These are phyloP conservation scores for Eristalis tenax DNA, from an alignment of 2,888 invertebrate genomes.

Conservation along the genomic window DNA sequence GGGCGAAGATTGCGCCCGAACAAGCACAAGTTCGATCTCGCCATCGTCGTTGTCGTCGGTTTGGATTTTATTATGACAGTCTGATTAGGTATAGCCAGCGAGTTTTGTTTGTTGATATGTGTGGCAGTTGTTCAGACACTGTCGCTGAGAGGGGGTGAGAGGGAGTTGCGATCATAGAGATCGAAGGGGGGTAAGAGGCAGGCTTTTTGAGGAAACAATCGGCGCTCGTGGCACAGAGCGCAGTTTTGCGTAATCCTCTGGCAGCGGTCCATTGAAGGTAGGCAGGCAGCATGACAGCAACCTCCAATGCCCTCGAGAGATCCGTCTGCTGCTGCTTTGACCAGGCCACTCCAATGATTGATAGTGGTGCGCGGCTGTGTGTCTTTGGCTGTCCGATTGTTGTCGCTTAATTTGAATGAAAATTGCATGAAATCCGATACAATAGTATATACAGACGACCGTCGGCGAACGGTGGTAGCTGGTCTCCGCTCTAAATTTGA, in stretches of 20 bases:
- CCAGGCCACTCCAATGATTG: conserved; percentile 58
- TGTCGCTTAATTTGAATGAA: conserved; percentile 69
- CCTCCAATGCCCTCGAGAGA: conserved; percentile 24
- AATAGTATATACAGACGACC: conserved; percentile 43
- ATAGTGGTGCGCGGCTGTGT: conserved; percentile 48
- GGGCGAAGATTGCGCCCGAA: conserved; percentile 45
- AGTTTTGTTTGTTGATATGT: conserved; percentile 59
- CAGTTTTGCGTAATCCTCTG: conserved; percentile 67
- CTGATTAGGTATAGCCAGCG: conserved; percentile 78
- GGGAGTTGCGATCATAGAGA: neutral
- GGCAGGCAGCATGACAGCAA: conserved; percentile 9
- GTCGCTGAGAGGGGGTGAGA: neutral
- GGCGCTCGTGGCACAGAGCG: conserved; percentile 60
- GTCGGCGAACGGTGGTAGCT: conserved; percentile 69
- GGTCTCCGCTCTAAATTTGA: conserved; percentile 69
- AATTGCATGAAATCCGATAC: conserved; percentile 71
- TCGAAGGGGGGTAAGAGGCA: conserved; percentile 3
- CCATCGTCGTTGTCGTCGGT: neutral
- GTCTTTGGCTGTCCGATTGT: conserved; percentile 37
- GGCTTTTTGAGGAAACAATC: conserved; percentile 56
- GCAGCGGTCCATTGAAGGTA: neutral
- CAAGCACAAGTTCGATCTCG: conserved; percentile 68
- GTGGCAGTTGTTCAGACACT: neutral
- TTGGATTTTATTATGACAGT: conserved; percentile 78
- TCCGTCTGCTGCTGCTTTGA: conserved; percentile 29